Evolutionary conservation across 2,888 invertebrate genomes (phyloP), one percentile per base, ranked within the genome.

Genomic region (Pheosia tremula): DNA sequence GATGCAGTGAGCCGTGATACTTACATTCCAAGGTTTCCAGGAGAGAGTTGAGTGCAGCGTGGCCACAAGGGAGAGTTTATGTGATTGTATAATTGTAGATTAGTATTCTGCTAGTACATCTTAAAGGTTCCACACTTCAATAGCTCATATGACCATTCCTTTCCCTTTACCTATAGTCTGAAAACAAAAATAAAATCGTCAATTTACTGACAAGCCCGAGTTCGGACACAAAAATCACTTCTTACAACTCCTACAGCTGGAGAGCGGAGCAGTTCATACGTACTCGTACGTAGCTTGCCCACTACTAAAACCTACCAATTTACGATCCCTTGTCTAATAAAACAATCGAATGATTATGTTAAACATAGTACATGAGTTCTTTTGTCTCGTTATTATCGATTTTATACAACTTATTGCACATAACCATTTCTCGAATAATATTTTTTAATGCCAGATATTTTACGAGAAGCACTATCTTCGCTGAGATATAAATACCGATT

Each of bases 261-360:
- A 75, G 75, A 77, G 75, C 67, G 74, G 66, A 71, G 71, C 73
- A 78, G 78, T 68, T 67, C 67, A 66, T 65, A 66, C 69, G 69
- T 36, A 45, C 11, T 43, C 68, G 71, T 24, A 24, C 24, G 24
- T 24, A 24, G 72, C 66, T 62, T 71, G 67, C 59, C 67, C 63
- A 74, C 80, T 79, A 81, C 75, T 85, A 86, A 24, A 89, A 82
- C 74, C 65, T 75, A 78, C 68, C 69, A 79, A 67, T 91, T 91
- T 91, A 91, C 79, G 84, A 79, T 66, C 68, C 64, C 83, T 83
- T 88, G 87, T 84, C 85, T 87, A 89, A 88, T 91, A 90, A 89
- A 90, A 90, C 83, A 86, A 89, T 86, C 82, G 78, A 84, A 83
- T 85, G 83, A 85, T 85, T 86, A 74, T 76, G 72, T 77, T 81